Evolutionary conservation across 2,797 vertebrate species (phyloP), one percentile per base, ranked within the genome.

Genomic region (Lepus oiostolus): DNA sequence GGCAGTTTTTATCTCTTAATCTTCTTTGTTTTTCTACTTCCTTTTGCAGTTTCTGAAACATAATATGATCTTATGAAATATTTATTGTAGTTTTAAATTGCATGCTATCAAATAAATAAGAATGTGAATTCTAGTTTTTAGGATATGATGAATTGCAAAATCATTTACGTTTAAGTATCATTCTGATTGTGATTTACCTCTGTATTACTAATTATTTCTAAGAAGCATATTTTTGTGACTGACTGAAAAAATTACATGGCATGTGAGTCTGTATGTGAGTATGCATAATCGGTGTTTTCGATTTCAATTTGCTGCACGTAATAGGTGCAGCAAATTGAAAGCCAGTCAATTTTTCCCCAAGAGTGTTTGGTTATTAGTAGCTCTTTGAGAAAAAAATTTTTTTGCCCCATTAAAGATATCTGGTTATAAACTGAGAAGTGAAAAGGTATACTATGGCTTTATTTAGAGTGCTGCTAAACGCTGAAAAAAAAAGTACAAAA

Each of bases 71-170:
- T 82, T 82, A 85, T 67, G 35, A 95, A 96, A 85, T 70, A 95
- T 74, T 95, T 85, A 93, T 28, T 88, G 17, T 21, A 63, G 65
- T 62, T 92, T 92, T 95, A 65, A 95, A 63, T 76, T 68, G 10
- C 26, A 88, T 19, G 54, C 24, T 92, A 76, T 90, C 42, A 90
- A 92, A 80, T 83, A 63, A 89, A 79, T 80, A 62, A 80, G 85
- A 90, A 32, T 24, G 47, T 65, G 35, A 54, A 95, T 75, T 92
- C 6, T 38, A 62, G 35, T 70, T 90, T 50, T 50, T 74, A 87
- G 71, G 35, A 85, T 52, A 62, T 75, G 5, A 90, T 82, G 87
- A 96, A 94, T 90, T 85, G 10, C 19, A 77, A 90, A 88, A 63
- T 85, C 81, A 85, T 62, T 82, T 81, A 90, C 63, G 24, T 90